phyloP scores from a whole-genome alignment of 2,113 vertebrate genomes.

The Pterophyllum scalare region DNA sequence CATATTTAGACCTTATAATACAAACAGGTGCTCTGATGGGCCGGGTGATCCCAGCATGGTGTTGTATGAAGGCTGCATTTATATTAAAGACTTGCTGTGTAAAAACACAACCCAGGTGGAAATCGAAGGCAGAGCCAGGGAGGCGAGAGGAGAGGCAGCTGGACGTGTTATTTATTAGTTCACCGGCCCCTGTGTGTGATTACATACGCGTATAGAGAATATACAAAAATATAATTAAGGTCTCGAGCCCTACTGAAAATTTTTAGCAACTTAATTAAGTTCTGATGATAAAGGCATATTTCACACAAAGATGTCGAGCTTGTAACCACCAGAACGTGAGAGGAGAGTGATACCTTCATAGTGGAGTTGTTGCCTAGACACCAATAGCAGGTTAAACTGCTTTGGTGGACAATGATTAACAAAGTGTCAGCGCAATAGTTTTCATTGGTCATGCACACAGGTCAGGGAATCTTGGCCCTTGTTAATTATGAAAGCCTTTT shows the following conservation, averaged over 20 bases:
- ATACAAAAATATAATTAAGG: neutral
- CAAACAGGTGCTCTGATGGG: slow-evolving; percentile 31
- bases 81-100: neutral
- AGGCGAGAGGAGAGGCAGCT: slow-evolving; percentile 9
- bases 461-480: neutral
- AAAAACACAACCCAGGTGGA: neutral
- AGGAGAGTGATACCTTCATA: slow-evolving; percentile 12
- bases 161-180: neutral
- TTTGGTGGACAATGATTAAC: slow-evolving; percentile 50
- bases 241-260: neutral
- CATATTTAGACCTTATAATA: neutral
- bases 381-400: slow-evolving; percentile 8
- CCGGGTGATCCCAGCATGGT: neutral
- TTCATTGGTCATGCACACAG: neutral
- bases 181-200: neutral
- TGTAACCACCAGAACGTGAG: slow-evolving; percentile 4
- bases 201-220: neutral
- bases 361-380: slow-evolving; percentile 55
- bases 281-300: neutral
- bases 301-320: neutral
- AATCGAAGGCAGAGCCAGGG: slow-evolving; percentile 30
- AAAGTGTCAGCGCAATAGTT: slow-evolving; percentile 14
- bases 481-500: neutral
- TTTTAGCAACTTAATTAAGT: neutral
- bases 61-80: neutral